Base-by-base conservation (phyloP, 2,888 invertebrate species). In the Escarpia spicata region DNA sequence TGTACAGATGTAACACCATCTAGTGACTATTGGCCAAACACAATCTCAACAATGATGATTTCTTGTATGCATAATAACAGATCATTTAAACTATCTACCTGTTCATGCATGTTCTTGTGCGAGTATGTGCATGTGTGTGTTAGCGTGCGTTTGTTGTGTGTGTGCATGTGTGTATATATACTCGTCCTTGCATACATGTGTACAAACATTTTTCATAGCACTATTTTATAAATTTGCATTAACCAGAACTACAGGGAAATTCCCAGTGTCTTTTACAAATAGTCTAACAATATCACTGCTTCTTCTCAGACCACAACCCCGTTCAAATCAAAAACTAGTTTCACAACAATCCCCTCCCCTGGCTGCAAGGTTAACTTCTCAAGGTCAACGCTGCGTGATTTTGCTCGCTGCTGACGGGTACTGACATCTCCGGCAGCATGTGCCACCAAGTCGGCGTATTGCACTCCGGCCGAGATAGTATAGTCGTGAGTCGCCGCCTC, bases 311-410 rank as follows among this genome's bases (percentile, higher is more conserved):
- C 75, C 75, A 75, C 75, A 75, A 75, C 75, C n/a, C 75, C 75
- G 75, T 75, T 75, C 75, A 75, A 26, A 75, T 75, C 75, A 75
- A 75, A 75, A 15, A 75, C 75, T 75, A 75, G n/a, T 26, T 75
- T 75, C 19, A 95, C 93, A 1, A 96, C 96, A 0, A 96, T 93
- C 0, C 95, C 96, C 52, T 95, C 95, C 45, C 94, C 95, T 0
- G 96, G 95, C 12, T 94, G 93, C 9, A 96, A 93, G 3, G 94
- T 94, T 43, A 96, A 91, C 9, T 92, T 93, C 44, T 93, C 93
- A 45, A 94, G 93, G 90, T 93, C 90, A 58, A 94, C 92, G 43
- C n/a, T 19, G 19, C 75, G 75, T 6, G 75, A 75, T 75, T 75
- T 75, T 26, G 75, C 26, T 75, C 75, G 75, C 75, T 75, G 75